Evolutionary conservation across 2,797 vertebrate species (phyloP).

Genomic region (Pampus argenteus): DNA sequence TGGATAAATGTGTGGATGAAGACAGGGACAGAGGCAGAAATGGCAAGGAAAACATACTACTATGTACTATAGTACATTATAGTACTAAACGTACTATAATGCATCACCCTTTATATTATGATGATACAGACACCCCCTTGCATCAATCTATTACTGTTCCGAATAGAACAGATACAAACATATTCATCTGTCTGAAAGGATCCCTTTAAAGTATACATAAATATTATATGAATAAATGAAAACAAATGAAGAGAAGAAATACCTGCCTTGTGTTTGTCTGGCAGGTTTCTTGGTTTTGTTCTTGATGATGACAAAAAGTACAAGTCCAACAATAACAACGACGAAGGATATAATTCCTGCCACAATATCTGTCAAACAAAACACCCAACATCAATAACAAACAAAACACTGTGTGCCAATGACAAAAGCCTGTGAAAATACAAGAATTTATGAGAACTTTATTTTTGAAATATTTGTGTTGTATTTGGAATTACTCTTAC

Average conservation of each 20-base stretch:
- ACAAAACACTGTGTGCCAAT: background rate
- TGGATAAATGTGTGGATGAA: no score
- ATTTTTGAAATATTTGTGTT: no score
- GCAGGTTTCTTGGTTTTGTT: background rate
- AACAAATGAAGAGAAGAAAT: background rate
- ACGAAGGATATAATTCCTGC: background rate
- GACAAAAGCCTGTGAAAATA: no score
- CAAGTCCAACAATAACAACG: rapidly evolving
- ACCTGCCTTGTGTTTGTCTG: constrained; percentile 24
- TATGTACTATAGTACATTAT: no score
- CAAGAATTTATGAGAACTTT: no score
- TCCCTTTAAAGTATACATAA: background rate
- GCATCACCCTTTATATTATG: no score
- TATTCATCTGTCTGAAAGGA: background rate
- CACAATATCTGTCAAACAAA: constrained; percentile 9
- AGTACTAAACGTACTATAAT: no score
- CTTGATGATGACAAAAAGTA: rapidly evolving
- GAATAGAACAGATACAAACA: background rate
- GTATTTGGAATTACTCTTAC: background rate
- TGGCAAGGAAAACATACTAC: no score
- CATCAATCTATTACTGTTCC: background rate
- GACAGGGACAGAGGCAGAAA: no score
- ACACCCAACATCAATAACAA: background rate
- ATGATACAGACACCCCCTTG: no score
- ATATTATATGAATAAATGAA: no score